These are phyloP conservation scores for Galerucella nymphaeae DNA, from an alignment of 2,888 invertebrate species.

Conservation along the genomic window DNA sequence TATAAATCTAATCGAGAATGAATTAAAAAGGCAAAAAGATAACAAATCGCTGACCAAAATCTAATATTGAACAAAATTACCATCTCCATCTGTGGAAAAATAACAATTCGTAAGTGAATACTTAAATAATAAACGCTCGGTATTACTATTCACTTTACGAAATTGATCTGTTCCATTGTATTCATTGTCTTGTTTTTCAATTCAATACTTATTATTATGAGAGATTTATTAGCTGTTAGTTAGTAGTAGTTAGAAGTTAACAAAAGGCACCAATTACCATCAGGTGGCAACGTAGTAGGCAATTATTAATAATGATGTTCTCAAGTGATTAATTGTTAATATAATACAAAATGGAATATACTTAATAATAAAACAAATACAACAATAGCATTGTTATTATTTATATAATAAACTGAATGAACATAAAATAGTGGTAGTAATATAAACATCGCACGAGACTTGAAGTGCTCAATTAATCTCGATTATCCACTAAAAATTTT, in stretches of 20 bases:
- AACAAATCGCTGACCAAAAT: too few species aligned
- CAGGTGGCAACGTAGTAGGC: constrained; percentile 1
- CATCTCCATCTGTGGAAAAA: background rate
- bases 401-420: too few species aligned
- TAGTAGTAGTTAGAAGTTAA: constrained; percentile 8
- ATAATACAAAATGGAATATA: background rate
- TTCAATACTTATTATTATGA: background rate
- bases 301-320: constrained; percentile 13
- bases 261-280: constrained; percentile 12
- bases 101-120: background rate
- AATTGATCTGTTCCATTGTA: constrained; percentile 4
- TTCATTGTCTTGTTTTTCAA: background rate
- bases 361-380: background rate
- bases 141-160: background rate
- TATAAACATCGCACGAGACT: too few species aligned
- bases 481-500: too few species aligned
- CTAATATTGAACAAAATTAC: too few species aligned
- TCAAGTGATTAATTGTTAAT: constrained; percentile 4
- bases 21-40: too few species aligned
- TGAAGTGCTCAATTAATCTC: too few species aligned
- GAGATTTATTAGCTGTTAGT: constrained; percentile 4
- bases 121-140: background rate
- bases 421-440: too few species aligned
- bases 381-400: background rate
- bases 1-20: too few species aligned